These are phyloP conservation scores for Teleogryllus oceanicus DNA, from an alignment of 2,888 invertebrate genomes.

Conservation along the genomic window DNA sequence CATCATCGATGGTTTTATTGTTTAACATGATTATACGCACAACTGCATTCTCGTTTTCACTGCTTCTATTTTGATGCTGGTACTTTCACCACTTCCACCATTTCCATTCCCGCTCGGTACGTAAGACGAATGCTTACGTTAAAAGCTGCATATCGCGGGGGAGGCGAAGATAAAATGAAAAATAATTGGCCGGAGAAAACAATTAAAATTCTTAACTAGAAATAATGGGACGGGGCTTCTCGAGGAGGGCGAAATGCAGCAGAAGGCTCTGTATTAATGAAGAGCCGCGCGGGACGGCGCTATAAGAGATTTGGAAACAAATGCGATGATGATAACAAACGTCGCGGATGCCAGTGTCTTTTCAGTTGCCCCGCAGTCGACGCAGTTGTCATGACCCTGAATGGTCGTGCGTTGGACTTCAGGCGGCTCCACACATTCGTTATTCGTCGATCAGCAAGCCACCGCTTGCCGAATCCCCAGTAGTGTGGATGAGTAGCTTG, in stretches of 20 bases:
- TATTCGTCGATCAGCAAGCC: too few species aligned
- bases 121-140: not conserved
- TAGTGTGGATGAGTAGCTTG: too few species aligned
- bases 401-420: too few species aligned
- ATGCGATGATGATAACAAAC: not conserved
- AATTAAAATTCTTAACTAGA: constrained; percentile 10
- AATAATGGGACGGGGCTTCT: not conserved
- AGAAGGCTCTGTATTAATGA: not conserved
- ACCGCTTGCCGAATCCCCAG: too few species aligned
- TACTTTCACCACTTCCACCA: too few species aligned
- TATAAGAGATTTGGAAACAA: not conserved
- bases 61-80: too few species aligned
- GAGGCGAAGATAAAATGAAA: constrained; percentile 18
- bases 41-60: too few species aligned
- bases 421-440: too few species aligned
- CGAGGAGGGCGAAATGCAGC: not conserved
- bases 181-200: constrained; percentile 4
- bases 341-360: not conserved
- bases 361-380: not conserved
- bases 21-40: too few species aligned
- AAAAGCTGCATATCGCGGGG: not conserved
- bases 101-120: not conserved
- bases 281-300: not conserved
- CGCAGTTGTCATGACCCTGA: too few species aligned
- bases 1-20: too few species aligned